A percentile compares a stretch with the other conserved stretches of the same genome.
phyloP scores from a whole-genome alignment of 2,797 vertebrate species.

The Rachycentron canadum region DNA sequence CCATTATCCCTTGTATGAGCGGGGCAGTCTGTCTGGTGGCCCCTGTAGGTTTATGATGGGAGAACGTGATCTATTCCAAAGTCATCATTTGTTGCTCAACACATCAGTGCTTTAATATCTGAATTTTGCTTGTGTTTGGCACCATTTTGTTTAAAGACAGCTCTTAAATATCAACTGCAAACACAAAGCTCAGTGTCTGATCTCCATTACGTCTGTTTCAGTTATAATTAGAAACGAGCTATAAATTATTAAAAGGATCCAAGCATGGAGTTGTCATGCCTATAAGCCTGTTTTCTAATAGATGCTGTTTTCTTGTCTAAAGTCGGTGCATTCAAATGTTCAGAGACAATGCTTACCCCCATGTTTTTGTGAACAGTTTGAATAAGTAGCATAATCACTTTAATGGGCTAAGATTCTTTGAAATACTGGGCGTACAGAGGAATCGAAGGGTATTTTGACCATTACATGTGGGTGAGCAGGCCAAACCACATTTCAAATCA shows the following conservation, averaged over 20 bases:
- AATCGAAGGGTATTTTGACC: slow-evolving; percentile 40
- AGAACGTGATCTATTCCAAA: background rate
- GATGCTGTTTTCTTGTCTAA: slow-evolving; percentile 1
- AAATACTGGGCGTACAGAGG: slow-evolving; percentile 30
- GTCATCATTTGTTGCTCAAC: background rate
- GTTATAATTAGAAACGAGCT: background rate
- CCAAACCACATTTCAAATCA: slow-evolving; percentile 66
- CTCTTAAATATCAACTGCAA: background rate
- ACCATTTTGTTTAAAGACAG: background rate
- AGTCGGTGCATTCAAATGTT: slow-evolving; percentile 8
- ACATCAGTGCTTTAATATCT: background rate
- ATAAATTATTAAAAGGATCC: background rate
- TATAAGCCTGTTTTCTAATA: slow-evolving; percentile 1
- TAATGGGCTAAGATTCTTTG: slow-evolving; percentile 45
- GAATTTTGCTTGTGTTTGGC: background rate
- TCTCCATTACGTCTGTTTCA: background rate
- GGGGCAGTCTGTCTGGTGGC: background rate
- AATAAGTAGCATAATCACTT: slow-evolving; percentile 28
- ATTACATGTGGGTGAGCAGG: slow-evolving; percentile 32
- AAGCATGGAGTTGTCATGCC: background rate
- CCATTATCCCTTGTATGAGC: background rate
- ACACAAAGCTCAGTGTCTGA: background rate
- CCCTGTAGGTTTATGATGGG: background rate
- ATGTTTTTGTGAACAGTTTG: slow-evolving; percentile 26
- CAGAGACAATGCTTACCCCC: background rate